Conservation (phyloP, 2,888 invertebrate genomes). For the Periphyllus acericola region DNA sequence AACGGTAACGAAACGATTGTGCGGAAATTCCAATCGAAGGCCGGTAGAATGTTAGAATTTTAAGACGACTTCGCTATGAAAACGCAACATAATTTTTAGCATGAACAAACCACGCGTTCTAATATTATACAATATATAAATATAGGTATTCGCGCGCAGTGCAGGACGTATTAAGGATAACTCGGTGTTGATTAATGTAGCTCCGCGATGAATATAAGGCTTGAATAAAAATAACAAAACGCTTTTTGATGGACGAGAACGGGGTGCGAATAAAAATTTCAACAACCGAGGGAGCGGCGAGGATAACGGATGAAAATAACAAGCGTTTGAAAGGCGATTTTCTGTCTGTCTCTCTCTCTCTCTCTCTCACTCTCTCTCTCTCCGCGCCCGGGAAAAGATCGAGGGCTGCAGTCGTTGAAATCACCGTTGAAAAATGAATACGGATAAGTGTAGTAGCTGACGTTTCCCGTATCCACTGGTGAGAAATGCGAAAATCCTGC, state of each 20-base stretch:
- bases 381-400: not conserved
- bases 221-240: constrained; percentile 10
- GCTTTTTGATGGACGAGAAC: constrained; percentile 25
- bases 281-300: not conserved
- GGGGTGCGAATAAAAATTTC: constrained; percentile 14
- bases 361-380: not conserved
- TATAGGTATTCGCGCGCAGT: too few species aligned
- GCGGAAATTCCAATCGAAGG: not conserved
- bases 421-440: not conserved
- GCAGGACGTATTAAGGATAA: too few species aligned
- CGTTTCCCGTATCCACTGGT: not conserved
- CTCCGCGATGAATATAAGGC: not conserved
- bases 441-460: not conserved
- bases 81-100: not conserved
- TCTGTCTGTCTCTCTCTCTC: not conserved
- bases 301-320: constrained; percentile 25
- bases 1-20: too few species aligned
- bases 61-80: not conserved
- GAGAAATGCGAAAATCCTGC: not conserved
- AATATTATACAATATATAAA: too few species aligned
- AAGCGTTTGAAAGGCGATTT: constrained; percentile 13
- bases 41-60: not conserved
- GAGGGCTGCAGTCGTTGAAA: not conserved
- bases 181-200: not conserved
- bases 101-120: not conserved